Conservation (phyloP, 1,140 invertebrate genomes). For the Littorina saxatilis region DNA sequence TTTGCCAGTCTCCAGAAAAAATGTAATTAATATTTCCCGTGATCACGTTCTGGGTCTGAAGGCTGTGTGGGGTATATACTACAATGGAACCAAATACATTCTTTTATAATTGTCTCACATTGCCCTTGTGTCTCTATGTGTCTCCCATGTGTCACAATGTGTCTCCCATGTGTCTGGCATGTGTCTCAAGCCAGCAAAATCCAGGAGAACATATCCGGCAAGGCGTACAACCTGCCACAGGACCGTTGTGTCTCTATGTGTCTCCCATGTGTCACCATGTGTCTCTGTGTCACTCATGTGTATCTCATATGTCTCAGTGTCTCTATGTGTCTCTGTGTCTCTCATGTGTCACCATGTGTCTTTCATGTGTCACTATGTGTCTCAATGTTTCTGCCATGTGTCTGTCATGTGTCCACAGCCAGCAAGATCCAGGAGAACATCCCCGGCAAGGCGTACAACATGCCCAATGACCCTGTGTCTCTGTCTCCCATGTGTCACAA, state of each 20-base stretch:
- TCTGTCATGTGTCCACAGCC: slow-evolving; percentile 19
- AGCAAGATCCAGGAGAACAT: slow-evolving; percentile 40
- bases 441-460: slow-evolving; percentile 33
- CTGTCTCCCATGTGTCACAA: neutral
- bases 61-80: too few relatives aligned
- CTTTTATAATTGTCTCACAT: too few relatives aligned
- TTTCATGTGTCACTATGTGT: neutral
- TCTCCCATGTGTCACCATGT: neutral
- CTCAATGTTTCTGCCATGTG: neutral
- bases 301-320: neutral
- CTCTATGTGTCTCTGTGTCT: neutral
- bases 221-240: too few relatives aligned
- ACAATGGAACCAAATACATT: too few relatives aligned
- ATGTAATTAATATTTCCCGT: too few relatives aligned
- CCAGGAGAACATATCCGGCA: too few relatives aligned
- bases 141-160: neutral
- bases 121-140: neutral
- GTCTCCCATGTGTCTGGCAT: neutral
- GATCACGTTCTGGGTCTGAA: too few relatives aligned
- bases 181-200: too few relatives aligned
- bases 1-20: too few relatives aligned
- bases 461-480: slow-evolving; percentile 37
- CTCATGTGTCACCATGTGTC: neutral
- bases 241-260: neutral
- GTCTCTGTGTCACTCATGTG: neutral